These are phyloP conservation scores for Melinopterus prodromus DNA, from an alignment of 2,888 invertebrate species.

Conservation along the genomic window DNA sequence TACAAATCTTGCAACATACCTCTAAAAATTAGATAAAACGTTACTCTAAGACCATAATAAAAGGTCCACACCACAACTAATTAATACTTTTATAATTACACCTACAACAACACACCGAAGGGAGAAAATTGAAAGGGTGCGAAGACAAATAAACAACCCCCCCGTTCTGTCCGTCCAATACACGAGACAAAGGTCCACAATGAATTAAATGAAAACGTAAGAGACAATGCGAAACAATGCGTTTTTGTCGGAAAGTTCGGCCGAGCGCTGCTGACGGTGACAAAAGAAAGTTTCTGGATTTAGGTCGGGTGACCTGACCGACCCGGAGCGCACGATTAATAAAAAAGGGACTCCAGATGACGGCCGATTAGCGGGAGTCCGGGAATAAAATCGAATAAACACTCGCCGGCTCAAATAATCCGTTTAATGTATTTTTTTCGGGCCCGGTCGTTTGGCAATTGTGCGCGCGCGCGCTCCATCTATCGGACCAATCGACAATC, in stretches of 20 bases:
- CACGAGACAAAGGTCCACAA: neutral
- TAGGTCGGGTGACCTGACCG: neutral
- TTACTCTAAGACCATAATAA: too few relatives aligned
- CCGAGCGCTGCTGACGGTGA: neutral
- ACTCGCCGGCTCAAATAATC: neutral
- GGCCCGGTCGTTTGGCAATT: neutral
- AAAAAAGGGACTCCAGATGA: neutral
- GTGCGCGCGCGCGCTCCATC: neutral
- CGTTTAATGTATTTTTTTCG: neutral
- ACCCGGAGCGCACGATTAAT: neutral
- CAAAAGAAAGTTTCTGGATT: neutral
- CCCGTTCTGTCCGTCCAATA: neutral
- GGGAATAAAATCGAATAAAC: constrained; percentile 4
- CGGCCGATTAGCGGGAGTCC: neutral
- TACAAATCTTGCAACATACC: too few relatives aligned
- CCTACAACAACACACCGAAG: neutral
- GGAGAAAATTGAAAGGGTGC: neutral
- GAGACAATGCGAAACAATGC: neutral
- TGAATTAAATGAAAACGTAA: neutral
- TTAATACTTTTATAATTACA: neutral
- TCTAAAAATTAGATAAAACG: too few relatives aligned
- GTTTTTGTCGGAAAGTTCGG: neutral
- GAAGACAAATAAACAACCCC: neutral
- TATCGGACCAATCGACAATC: constrained; percentile 35
- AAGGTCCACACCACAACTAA: neutral